Conservation (phyloP, 1,140 invertebrate genomes). For the Drosophila bocqueti region DNA sequence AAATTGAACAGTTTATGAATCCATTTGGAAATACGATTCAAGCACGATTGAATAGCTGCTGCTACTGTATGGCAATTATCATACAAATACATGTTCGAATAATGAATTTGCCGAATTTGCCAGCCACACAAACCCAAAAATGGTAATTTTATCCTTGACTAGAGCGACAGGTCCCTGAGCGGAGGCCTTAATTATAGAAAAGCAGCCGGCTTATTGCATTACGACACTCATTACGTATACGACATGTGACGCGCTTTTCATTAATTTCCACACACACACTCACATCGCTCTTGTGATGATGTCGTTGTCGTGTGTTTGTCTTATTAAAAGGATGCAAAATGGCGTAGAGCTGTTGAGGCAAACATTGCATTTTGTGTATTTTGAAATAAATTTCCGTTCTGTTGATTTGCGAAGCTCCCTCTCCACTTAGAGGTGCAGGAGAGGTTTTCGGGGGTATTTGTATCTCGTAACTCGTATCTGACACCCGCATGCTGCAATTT, state of each 20-base stretch:
- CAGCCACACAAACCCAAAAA: slow-evolving; percentile 3
- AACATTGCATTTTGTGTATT: slow-evolving; percentile 67
- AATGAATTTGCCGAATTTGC: slow-evolving; percentile 11
- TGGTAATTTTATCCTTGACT: slow-evolving; percentile 26
- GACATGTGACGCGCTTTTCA: slow-evolving; percentile 41
- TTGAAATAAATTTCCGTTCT: slow-evolving; percentile 79
- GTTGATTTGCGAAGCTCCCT: slow-evolving; percentile 66
- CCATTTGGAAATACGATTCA: slow-evolving; percentile 7
- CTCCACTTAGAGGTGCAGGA: neutral
- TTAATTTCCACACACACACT: slow-evolving; percentile 20
- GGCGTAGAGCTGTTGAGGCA: slow-evolving; percentile 25
- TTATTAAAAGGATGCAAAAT: slow-evolving; percentile 66
- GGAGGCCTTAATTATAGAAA: slow-evolving; percentile 22
- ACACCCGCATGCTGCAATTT: slow-evolving; percentile 62
- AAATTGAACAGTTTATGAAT: slow-evolving; percentile 2
- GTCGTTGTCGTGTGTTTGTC: slow-evolving; percentile 38
- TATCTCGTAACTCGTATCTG: slow-evolving; percentile 58
- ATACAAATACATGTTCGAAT: slow-evolving; percentile 15
- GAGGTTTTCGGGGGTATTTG: slow-evolving; percentile 13
- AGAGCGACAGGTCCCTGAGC: neutral
- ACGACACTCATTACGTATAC: slow-evolving; percentile 45
- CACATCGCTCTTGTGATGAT: neutral
- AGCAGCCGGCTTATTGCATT: slow-evolving; percentile 34
- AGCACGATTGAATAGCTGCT: slow-evolving; percentile 5
- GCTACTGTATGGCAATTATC: neutral